A percentile compares a stretch with the other conserved stretches of the same genome.
phyloP scores from a whole-genome alignment of 2,113 vertebrate species.

The Chloropsis cyanopogon region DNA sequence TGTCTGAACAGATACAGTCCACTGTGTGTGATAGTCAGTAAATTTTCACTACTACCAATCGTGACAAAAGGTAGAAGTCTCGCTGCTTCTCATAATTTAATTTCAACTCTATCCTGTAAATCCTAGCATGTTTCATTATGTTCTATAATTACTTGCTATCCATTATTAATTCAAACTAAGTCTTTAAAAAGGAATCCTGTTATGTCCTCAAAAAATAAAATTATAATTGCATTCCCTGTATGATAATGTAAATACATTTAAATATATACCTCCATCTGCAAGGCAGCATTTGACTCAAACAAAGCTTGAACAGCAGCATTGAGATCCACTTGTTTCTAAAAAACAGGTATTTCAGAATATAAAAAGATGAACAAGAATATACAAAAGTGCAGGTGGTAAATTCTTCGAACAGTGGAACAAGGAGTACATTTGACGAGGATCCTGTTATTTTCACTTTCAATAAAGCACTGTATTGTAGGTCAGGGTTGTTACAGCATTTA shows the following conservation, averaged over 20 bases:
- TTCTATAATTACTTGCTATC: background rate
- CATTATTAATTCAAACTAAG: constrained; percentile 16
- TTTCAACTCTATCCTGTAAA: background rate
- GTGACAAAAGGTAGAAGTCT: background rate
- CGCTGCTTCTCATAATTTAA: background rate
- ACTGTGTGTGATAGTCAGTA: background rate
- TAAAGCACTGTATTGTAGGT: background rate
- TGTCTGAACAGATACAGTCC: background rate
- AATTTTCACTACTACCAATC: background rate
- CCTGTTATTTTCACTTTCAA: background rate
- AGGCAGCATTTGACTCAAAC: constrained; percentile 75
- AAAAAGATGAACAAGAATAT: constrained; percentile 3
- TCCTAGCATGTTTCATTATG: constrained; percentile 1
- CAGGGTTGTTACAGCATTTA: constrained; percentile 71
- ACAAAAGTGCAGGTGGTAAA: background rate
- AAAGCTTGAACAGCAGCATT: constrained; percentile 79
- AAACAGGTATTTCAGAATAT: constrained; percentile 39
- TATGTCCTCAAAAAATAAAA: background rate
- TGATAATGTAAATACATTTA: constrained; percentile 37
- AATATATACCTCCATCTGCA: constrained; percentile 83
- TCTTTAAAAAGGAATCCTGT: constrained; percentile 7
- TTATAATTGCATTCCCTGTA: background rate
- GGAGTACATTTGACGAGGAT: background rate
- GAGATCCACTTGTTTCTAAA: constrained; percentile 82
- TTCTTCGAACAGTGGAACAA: background rate